These are phyloP conservation scores for Arothron firmamentum DNA, from an alignment of 2,113 vertebrate genomes.

Conservation along the genomic window DNA sequence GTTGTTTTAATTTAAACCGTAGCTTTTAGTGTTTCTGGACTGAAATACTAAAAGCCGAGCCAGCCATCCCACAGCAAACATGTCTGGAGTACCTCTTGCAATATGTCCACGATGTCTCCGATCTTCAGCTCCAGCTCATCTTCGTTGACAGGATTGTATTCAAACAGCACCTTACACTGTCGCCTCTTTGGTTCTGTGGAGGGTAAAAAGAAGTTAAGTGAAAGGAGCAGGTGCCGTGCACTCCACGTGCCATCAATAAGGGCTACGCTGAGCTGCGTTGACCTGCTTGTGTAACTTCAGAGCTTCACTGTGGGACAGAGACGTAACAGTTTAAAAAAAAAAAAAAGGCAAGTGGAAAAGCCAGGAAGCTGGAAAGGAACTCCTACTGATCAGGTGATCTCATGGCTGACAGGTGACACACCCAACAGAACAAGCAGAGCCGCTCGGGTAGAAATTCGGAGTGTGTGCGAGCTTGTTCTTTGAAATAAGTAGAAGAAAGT, in stretches of 20 bases:
- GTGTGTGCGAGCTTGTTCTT: too few species aligned
- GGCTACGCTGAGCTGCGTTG: too few species aligned
- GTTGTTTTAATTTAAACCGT: too few species aligned
- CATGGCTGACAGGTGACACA: too few species aligned
- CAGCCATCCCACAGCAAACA: too few species aligned
- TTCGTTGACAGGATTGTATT: slow-evolving; percentile 89
- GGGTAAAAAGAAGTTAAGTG: not conserved
- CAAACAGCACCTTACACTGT: slow-evolving; percentile 86
- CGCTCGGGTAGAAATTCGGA: too few species aligned
- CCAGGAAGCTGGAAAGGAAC: not conserved
- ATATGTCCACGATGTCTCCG: slow-evolving; percentile 86
- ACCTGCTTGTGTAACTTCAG: not conserved
- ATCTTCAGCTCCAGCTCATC: slow-evolving; percentile 90
- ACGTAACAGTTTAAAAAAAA: not conserved
- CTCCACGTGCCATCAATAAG: too few species aligned
- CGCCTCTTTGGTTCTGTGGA: slow-evolving; percentile 81
- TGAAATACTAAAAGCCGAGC: too few species aligned
- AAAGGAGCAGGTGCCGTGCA: not conserved
- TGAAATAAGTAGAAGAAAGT: too few species aligned
- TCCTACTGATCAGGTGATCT: not conserved
- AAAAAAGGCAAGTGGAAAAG: not conserved
- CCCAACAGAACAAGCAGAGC: too few species aligned
- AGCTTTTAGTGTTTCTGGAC: too few species aligned
- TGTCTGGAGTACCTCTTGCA: slow-evolving; percentile 81
- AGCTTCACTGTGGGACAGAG: not conserved